Evolutionary conservation across 2,888 invertebrate species (phyloP).

Genomic region (Heliothis peltigera): DNA sequence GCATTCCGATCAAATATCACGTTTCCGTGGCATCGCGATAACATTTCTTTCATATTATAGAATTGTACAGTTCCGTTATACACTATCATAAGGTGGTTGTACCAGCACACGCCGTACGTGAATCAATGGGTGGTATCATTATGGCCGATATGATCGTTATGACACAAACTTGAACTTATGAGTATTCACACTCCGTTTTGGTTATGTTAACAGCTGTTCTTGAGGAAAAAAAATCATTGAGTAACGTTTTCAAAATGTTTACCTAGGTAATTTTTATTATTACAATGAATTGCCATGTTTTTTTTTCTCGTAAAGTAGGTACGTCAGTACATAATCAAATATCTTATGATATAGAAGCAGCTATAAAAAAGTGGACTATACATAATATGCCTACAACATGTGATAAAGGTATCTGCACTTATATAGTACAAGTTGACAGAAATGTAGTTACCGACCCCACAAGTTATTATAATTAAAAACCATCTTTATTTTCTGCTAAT

Average conservation of each 20-base stretch:
- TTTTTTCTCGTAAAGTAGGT: too few species aligned
- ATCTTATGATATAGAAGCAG: too few species aligned
- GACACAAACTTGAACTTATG: slow-evolving; percentile 49
- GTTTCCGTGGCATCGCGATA: slow-evolving; percentile 56
- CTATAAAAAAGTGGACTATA: too few species aligned
- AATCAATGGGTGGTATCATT: slow-evolving; percentile 53
- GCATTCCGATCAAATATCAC: slow-evolving; percentile 59
- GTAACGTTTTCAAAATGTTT: too few species aligned
- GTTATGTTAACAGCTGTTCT: slow-evolving; percentile 18
- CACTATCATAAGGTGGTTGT: slow-evolving; percentile 41
- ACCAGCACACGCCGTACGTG: slow-evolving; percentile 31
- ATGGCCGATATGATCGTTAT: slow-evolving; percentile 37
- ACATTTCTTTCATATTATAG: slow-evolving; percentile 45
- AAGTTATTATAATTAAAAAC: slow-evolving; percentile 19
- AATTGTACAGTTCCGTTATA: slow-evolving; percentile 52
- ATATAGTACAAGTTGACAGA: background rate
- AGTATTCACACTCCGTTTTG: slow-evolving; percentile 50
- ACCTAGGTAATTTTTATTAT: too few species aligned
- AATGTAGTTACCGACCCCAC: background rate
- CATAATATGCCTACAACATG: too few species aligned
- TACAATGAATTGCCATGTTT: too few species aligned
- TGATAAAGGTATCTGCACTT: too few species aligned
- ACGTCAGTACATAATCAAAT: too few species aligned
- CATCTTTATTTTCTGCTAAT: slow-evolving; percentile 31
- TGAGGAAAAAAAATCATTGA: slow-evolving; percentile 1